These are phyloP conservation scores for Cebidichthys violaceus DNA, from an alignment of 2,113 vertebrate species.

Conservation along the genomic window DNA sequence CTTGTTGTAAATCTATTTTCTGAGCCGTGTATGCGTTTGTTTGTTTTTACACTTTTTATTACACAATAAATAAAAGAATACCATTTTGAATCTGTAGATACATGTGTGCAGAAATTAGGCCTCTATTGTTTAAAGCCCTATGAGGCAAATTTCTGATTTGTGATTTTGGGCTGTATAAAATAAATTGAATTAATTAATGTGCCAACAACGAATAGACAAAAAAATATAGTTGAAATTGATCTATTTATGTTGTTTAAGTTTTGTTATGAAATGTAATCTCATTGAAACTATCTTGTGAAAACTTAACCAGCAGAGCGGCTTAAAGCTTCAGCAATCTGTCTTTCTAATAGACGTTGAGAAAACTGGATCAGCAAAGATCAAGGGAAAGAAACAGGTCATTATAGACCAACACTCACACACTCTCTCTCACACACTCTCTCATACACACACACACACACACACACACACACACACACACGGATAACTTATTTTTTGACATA, in stretches of 20 bases:
- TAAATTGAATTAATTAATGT: not conserved
- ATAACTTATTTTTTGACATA: slow-evolving; percentile 37
- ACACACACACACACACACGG: not conserved
- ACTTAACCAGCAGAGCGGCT: slow-evolving; percentile 10
- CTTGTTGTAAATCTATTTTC: not conserved
- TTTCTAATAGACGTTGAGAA: slow-evolving; percentile 41
- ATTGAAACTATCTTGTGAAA: slow-evolving; percentile 23
- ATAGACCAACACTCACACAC: slow-evolving; percentile 27
- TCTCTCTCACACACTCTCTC: not conserved
- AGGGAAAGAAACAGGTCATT: slow-evolving; percentile 73
- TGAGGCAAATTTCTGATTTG: too few species aligned
- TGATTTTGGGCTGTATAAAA: not conserved
- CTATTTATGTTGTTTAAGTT: not conserved
- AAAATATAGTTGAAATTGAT: not conserved
- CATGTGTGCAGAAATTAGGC: not conserved
- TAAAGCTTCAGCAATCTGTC: slow-evolving; percentile 42
- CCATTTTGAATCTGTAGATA: not conserved
- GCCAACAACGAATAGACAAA: not conserved
- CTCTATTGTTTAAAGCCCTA: not conserved
- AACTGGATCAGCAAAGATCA: slow-evolving; percentile 69
- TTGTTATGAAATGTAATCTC: slow-evolving; percentile 22
- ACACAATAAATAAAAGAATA: not conserved
- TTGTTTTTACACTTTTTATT: not conserved
- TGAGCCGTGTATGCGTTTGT: not conserved
- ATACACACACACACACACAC: slow-evolving; percentile 11